Evolutionary conservation across 2,888 invertebrate species (phyloP).

Genomic region (Chouioia cunea): DNA sequence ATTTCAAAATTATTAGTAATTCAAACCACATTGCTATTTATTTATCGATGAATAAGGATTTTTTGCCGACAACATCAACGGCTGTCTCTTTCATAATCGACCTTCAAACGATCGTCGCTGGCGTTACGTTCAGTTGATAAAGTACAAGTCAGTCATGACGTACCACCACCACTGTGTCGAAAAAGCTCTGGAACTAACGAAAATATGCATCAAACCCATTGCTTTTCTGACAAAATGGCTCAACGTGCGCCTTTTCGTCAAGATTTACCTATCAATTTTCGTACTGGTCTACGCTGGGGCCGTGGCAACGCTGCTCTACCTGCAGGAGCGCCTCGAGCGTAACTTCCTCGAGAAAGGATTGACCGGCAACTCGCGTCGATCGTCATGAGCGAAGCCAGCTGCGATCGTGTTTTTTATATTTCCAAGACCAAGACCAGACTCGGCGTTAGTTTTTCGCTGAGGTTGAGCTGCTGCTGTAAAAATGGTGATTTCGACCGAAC

Average conservation of each 20-base stretch:
- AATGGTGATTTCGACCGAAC: constrained; percentile 43
- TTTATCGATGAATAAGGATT: too few relatives aligned
- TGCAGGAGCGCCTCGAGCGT: constrained; percentile 19
- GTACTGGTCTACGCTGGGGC: background rate
- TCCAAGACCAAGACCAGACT: constrained; percentile 6
- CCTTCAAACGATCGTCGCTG: too few relatives aligned
- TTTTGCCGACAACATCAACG: too few relatives aligned
- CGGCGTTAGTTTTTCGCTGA: background rate
- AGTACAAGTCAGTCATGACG: too few relatives aligned
- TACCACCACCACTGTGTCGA: too few relatives aligned
- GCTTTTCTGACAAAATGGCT: too few relatives aligned
- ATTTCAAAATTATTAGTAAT: background rate
- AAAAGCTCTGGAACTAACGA: too few relatives aligned
- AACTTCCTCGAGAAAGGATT: constrained; percentile 14
- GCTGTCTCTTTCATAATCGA: too few relatives aligned
- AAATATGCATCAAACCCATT: too few relatives aligned
- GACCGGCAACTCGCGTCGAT: constrained; percentile 11
- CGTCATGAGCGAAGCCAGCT: constrained; percentile 8
- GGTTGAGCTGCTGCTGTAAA: background rate
- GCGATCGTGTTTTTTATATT: constrained; percentile 8
- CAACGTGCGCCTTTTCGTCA: constrained; percentile 11
- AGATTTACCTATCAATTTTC: constrained; percentile 12
- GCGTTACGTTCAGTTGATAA: too few relatives aligned
- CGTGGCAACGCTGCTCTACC: background rate
- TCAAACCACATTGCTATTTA: too few relatives aligned